phyloP scores from a whole-genome alignment of 2,797 vertebrate species.

The Schizopygopsis pylzovi region DNA sequence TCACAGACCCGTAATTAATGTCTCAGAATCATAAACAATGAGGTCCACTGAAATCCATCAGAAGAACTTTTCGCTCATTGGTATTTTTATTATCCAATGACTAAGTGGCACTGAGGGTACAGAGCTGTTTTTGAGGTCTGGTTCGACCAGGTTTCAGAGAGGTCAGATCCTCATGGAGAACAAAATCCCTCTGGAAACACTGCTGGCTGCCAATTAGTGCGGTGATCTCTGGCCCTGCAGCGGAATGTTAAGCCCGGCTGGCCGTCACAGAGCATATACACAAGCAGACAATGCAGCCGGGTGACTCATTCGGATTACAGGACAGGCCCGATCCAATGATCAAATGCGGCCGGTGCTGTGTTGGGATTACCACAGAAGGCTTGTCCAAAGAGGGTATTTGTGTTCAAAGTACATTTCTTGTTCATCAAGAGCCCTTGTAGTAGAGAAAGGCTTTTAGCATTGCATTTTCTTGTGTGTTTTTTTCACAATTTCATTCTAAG shows the following conservation, averaged over 20 bases:
- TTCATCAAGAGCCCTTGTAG: slow-evolving; percentile 6
- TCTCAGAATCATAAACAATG: not conserved
- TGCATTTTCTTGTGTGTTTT: not conserved
- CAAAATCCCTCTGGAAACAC: slow-evolving; percentile 55
- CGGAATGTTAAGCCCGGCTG: slow-evolving; percentile 64
- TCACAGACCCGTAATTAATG: not conserved
- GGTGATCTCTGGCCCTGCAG: slow-evolving; percentile 58
- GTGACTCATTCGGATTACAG: slow-evolving; percentile 20
- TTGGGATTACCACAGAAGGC: slow-evolving; percentile 23
- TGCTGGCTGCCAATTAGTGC: slow-evolving; percentile 63
- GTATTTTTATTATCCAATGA: slow-evolving; percentile 40
- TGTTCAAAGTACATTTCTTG: slow-evolving; percentile 16
- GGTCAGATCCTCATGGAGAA: slow-evolving; percentile 49
- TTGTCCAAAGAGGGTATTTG: slow-evolving; percentile 27
- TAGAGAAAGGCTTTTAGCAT: not conserved
- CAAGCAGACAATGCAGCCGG: slow-evolving; percentile 33
- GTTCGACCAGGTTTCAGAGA: slow-evolving; percentile 48
- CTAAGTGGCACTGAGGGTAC: slow-evolving; percentile 41
- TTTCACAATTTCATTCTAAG: not conserved
- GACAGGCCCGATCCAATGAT: slow-evolving; percentile 35
- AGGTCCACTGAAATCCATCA: slow-evolving; percentile 12
- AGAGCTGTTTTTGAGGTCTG: slow-evolving; percentile 44
- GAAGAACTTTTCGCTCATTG: slow-evolving; percentile 13
- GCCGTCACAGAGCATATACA: slow-evolving; percentile 50
- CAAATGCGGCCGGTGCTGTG: slow-evolving; percentile 20